phyloP scores from a whole-genome alignment of 1,140 invertebrate genomes.

The Varroa destructor region DNA sequence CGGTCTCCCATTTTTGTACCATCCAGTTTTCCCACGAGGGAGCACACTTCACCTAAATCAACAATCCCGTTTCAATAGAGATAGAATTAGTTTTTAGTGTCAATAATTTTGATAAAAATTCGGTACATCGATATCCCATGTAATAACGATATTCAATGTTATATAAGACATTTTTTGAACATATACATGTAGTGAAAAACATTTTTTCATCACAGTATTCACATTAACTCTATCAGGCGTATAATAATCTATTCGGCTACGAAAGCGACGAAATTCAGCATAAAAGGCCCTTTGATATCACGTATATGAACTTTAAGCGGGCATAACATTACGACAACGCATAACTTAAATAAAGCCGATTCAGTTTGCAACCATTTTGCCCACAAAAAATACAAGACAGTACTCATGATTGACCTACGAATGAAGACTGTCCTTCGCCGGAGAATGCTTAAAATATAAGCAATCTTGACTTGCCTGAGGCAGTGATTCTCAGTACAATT shows the following conservation, averaged over 20 bases:
- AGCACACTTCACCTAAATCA: constrained; percentile 62
- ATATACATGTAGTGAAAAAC: not conserved
- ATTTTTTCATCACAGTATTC: not conserved
- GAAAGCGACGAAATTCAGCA: too few species aligned
- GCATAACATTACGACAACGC: too few species aligned
- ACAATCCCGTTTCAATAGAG: not conserved
- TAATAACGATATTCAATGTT: not conserved
- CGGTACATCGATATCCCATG: not conserved
- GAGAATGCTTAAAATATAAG: too few species aligned
- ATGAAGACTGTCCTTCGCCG: too few species aligned
- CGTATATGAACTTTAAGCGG: too few species aligned
- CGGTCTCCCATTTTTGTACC: constrained; percentile 91
- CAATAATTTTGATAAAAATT: not conserved
- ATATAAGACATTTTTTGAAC: not conserved
- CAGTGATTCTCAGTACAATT: too few species aligned
- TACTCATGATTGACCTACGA: too few species aligned
- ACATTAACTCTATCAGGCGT: not conserved
- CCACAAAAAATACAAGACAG: too few species aligned
- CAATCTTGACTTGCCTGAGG: too few species aligned
- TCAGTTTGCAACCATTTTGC: too few species aligned
- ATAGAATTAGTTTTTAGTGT: not conserved
- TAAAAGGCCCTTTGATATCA: too few species aligned
- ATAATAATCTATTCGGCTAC: not conserved
- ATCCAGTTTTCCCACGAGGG: constrained; percentile 77
- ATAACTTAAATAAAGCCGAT: too few species aligned